Evolutionary conservation across 2,113 vertebrate species (phyloP).

Genomic region (Colinus virginianus): DNA sequence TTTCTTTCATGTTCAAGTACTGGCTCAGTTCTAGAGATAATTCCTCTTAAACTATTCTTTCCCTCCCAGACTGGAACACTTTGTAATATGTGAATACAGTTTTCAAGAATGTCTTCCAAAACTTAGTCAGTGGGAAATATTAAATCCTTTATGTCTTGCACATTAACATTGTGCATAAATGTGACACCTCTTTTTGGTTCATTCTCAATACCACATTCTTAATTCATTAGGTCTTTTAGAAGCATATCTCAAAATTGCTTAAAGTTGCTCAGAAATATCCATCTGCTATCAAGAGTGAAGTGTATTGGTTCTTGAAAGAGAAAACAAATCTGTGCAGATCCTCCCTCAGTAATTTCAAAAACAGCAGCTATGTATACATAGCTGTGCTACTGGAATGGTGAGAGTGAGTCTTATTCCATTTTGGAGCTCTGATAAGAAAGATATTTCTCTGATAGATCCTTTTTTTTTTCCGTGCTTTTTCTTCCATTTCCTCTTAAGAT

Average conservation of each 20-base stretch:
- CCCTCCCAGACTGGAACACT: background rate
- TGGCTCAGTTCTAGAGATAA: background rate
- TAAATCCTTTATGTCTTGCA: background rate
- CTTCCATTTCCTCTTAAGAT: background rate
- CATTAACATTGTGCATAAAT: background rate
- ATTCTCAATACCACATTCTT: background rate
- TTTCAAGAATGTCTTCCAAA: background rate
- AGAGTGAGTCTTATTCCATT: background rate
- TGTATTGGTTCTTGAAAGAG: background rate
- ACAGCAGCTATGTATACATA: background rate
- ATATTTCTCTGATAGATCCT: background rate
- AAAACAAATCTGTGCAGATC: background rate
- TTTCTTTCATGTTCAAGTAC: background rate
- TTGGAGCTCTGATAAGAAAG: background rate
- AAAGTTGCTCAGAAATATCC: background rate
- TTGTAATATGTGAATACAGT: background rate
- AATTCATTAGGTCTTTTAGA: background rate
- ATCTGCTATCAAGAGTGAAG: background rate
- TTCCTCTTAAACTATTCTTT: background rate
- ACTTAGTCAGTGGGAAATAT: background rate
- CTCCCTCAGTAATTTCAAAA: background rate
- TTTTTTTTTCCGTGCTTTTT: background rate
- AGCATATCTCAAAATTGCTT: background rate
- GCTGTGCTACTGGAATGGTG: background rate
- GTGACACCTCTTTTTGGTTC: accelerated